Base-by-base conservation (phyloP, 2,797 vertebrate genomes). In the Enoplosus armatus region DNA sequence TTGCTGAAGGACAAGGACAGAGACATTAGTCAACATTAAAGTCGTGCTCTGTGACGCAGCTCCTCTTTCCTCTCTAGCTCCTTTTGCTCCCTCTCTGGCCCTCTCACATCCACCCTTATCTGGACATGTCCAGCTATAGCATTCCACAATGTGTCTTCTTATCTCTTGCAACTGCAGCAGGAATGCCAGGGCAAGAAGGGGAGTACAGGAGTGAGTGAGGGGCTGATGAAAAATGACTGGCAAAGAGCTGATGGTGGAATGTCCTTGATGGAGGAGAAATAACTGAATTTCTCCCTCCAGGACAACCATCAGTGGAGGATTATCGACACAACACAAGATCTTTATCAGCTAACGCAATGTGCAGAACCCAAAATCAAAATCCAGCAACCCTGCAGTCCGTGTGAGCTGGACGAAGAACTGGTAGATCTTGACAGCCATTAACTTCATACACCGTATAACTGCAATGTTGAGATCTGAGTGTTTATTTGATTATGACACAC, bases 81-180 rank as follows among this genome's bases (percentile, higher is more conserved):
- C 6, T 29, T 5, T 20, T 14, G 61, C 50, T 47, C 47, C 31
- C 78, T 55, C 11, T 29, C 63, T 41, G 20, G 1, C 72, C 68
- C 51, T 18, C 75, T 58, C 61, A 53, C 47, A 47, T 73, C 58
- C 63, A 43, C 41, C 72, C 87, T 88, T 89, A 92, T 94, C 92
- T 83, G 90, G 79, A 83, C 80, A 26, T 72, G 83, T 87, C 79
- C 80, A 82, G 90, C 84, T 73, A 51, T 62, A 61, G 80, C 90
- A 92, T 94, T 94, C 91, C 88, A 39, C 75, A 71, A n/a, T 27
- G 79, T 75, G 74, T 90, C 90, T 77, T 88, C 89, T 94, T 93
- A 94, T 95, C 93, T 90, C 82, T 66, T 51, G 22, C 59, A 70
- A 78, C 50, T 64, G 77, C 65, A 61, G 83, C 86, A 90, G 90